phyloP scores from a whole-genome alignment of 1,140 invertebrate species.

The Calycopis cecrops region DNA sequence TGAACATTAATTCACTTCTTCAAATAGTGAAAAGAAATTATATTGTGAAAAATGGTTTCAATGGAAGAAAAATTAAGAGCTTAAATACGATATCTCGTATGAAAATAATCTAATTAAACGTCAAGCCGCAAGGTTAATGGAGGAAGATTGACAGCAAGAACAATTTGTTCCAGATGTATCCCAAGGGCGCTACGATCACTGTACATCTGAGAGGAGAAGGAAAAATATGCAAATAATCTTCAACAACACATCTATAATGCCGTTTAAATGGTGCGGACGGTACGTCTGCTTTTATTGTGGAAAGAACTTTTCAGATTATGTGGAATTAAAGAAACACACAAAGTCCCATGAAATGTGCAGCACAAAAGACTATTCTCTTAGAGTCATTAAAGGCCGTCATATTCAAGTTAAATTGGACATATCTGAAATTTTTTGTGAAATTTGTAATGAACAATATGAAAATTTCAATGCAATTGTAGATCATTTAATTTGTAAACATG shows the following conservation, averaged over 20 bases:
- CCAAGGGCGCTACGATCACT: slow-evolving; percentile 39
- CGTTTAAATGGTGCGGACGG: slow-evolving; percentile 60
- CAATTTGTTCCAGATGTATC: slow-evolving; percentile 61
- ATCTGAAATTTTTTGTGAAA: slow-evolving; percentile 47
- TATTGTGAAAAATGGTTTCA: slow-evolving; percentile 77
- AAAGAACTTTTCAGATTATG: slow-evolving; percentile 40
- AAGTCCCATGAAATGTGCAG: slow-evolving; percentile 44
- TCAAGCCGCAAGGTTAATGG: no score
- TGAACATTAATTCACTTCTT: slow-evolving; percentile 77
- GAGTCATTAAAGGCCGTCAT: slow-evolving; percentile 44
- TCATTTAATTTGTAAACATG: slow-evolving; percentile 52
- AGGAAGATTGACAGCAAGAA: slow-evolving; percentile 42
- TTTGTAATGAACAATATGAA: slow-evolving; percentile 46
- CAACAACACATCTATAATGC: slow-evolving; percentile 57
- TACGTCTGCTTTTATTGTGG: slow-evolving; percentile 60
- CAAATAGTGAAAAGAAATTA: slow-evolving; percentile 77
- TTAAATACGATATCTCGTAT: slow-evolving; percentile 40
- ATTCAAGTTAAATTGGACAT: slow-evolving; percentile 55
- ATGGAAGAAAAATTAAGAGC: slow-evolving; percentile 58
- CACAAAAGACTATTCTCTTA: slow-evolving; percentile 42
- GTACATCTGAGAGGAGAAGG: slow-evolving; percentile 44
- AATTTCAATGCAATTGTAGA: slow-evolving; percentile 42
- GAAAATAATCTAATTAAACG: slow-evolving; percentile 6
- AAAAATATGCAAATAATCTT: slow-evolving; percentile 60
- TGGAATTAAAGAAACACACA: slow-evolving; percentile 51